Base-by-base conservation (phyloP, 2,888 invertebrate species). In the Flabesymbios commensalis region DNA sequence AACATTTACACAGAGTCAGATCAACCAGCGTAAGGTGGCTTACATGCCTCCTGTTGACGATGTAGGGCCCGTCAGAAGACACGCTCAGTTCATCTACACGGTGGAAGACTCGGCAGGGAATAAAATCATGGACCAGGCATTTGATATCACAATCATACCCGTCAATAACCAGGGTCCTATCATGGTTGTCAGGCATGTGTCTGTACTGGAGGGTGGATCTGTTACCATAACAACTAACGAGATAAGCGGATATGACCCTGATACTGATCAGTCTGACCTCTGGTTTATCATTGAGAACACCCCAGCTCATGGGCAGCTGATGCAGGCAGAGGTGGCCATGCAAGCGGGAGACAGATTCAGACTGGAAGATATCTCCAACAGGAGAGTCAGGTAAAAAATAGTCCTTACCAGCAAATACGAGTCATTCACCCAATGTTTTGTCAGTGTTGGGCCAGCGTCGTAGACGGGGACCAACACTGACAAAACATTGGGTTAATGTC, bases 21-120 rank as follows among this genome's bases (percentile, higher is more conserved):
- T 82, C 24, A 79, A 80, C 66, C 74, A 80, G 61, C 70, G 74
- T 61, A 78, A 79, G 72, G 75, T 82, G 3, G 81, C 76, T 17
- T 82, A 81, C 65, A 74, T 82, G 68, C 82, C 82, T 1, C 81
- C 82, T 0, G 42, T 68, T 41, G 64, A 68, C 19, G 82, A 82
- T 58, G 79, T 81, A 10, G 82, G 82, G 3, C 76, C 80, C 22
- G 43, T 59, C 26, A 32, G 58, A 10, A 36, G 64, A 17, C 49
- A 56, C 26, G 57, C 52, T 39, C 57, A 43, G 55, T 58, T 64
- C 51, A 36, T 19, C 17, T 61, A 56, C 36, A 62, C 66, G 4
- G 65, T 63, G n/a, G 51, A 48, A 1, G 65, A 65, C 49, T 33
- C 22, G 5, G 3, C 24, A 26, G 59, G 59, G 10, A 59, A 51